Percentiles rank a stretch among this genome's conserved stretches.
These are phyloP conservation scores for Macrosiphum euphorbiae DNA, from an alignment of 2,888 invertebrate genomes.

Conservation along the genomic window DNA sequence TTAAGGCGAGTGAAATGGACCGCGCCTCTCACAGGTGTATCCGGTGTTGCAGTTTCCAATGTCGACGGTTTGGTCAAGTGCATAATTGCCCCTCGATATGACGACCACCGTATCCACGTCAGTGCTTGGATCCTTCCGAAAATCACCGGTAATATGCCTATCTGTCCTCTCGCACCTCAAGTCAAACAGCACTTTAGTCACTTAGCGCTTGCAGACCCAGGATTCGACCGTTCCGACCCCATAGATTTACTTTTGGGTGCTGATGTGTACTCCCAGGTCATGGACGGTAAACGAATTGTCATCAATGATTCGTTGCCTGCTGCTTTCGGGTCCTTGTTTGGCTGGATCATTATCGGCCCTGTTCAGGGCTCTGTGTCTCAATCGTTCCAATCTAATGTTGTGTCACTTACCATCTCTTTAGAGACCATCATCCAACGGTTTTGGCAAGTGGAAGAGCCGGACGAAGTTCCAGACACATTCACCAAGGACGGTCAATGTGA, in stretches of 20 bases:
- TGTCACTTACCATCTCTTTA: background rate
- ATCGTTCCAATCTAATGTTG: background rate
- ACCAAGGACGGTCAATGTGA: background rate
- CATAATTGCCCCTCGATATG: background rate
- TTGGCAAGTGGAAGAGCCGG: background rate
- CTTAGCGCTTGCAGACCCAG: background rate
- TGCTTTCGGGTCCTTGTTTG: background rate
- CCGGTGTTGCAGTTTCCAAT: no score
- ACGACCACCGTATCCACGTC: background rate
- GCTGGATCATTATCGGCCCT: background rate
- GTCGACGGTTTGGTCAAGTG: no score
- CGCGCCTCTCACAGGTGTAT: no score
- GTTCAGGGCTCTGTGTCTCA: background rate
- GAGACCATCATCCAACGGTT: background rate
- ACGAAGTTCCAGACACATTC: background rate
- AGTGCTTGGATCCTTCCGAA: slow-evolving; percentile 8
- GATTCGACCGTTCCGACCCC: background rate
- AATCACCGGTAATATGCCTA: background rate
- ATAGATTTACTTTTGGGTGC: background rate
- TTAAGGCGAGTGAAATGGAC: no score
- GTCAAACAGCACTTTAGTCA: background rate
- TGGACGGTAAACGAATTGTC: background rate
- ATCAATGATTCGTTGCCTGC: background rate
- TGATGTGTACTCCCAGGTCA: background rate
- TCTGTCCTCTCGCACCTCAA: background rate